phyloP scores from a whole-genome alignment of 2,113 vertebrate genomes.

The Sylvilagus bachmani region DNA sequence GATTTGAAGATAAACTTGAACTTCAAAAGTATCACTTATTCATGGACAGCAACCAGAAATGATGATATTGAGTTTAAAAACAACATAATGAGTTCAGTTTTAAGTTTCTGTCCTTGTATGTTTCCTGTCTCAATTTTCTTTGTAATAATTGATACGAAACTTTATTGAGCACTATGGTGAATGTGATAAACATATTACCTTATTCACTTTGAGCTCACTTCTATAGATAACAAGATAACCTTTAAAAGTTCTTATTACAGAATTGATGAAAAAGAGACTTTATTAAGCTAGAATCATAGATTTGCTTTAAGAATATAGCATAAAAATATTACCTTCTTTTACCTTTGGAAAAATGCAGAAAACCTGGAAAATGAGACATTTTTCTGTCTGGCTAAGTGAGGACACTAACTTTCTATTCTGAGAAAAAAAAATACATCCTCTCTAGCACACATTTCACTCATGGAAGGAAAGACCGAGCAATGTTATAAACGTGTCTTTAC shows the following conservation, averaged over 20 bases:
- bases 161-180: background rate
- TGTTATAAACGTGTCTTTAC: slow-evolving; percentile 30
- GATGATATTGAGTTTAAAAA: slow-evolving; percentile 24
- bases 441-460: background rate
- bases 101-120: background rate
- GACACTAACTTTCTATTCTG: background rate
- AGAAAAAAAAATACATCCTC: background rate
- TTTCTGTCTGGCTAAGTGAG: background rate
- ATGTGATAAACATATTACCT: background rate
- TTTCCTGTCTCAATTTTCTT: slow-evolving; percentile 9
- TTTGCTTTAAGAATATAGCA: background rate
- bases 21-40: slow-evolving; percentile 36
- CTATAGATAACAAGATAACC: background rate
- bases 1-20: slow-evolving; percentile 48
- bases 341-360: background rate
- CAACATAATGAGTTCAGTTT: background rate
- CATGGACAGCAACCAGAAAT: background rate
- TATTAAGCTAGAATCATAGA: slow-evolving; percentile 24
- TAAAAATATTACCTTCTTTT: slow-evolving; percentile 47
- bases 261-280: slow-evolving; percentile 14
- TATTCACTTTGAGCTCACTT: slow-evolving; percentile 27
- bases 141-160: slow-evolving; percentile 23
- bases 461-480: background rate
- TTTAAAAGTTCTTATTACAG: slow-evolving; percentile 9
- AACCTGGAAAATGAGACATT: background rate